phyloP scores from a whole-genome alignment of 2,888 invertebrate species.

The Lycophotia porphyrea region DNA sequence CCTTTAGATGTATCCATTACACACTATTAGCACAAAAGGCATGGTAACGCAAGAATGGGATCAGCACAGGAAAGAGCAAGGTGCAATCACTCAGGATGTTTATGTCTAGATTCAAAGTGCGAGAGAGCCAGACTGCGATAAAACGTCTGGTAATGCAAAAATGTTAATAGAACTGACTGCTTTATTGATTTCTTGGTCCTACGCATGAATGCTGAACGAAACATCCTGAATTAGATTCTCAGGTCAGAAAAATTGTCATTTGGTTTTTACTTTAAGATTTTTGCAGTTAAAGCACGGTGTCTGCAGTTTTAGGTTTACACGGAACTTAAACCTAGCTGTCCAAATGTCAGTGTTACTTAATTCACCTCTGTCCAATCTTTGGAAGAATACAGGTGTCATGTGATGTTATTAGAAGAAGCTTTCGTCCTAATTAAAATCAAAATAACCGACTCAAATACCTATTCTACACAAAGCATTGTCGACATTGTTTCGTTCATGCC shows the following conservation, averaged over 20 bases:
- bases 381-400: not conserved
- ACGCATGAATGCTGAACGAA: not conserved
- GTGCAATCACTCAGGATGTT: conserved; percentile 21
- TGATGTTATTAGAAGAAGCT: not conserved
- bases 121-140: not conserved
- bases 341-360: not conserved
- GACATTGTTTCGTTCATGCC: conserved; percentile 24
- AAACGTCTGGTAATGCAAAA: conserved; percentile 1
- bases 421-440: conserved; percentile 1
- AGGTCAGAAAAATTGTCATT: not conserved
- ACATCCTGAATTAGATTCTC: not conserved
- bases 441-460: not conserved
- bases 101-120: not conserved
- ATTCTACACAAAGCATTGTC: not conserved
- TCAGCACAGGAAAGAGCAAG: conserved; percentile 1
- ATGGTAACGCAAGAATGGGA: not conserved
- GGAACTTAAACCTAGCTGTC: not conserved
- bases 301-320: not conserved
- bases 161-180: not conserved
- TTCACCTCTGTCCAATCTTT: not conserved
- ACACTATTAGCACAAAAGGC: not conserved
- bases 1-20: not conserved
- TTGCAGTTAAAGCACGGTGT: not conserved
- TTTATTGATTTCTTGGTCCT: not conserved
- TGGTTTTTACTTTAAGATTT: not conserved